These are phyloP conservation scores for Orthosia cruda DNA, from an alignment of 2,888 invertebrate species.

Conservation along the genomic window DNA sequence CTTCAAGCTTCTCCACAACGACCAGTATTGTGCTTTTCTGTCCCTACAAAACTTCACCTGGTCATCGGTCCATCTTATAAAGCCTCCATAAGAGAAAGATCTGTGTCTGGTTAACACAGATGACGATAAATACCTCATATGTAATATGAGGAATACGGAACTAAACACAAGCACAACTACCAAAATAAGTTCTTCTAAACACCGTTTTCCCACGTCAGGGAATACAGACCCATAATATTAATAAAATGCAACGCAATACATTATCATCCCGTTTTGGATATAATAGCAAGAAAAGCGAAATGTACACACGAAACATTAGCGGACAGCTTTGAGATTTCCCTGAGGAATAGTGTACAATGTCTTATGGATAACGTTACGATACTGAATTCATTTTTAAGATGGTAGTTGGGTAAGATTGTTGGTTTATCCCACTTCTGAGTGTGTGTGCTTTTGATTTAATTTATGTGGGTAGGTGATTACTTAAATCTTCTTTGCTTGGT, in stretches of 20 bases:
- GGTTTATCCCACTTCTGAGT: not conserved
- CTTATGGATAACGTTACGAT: slow-evolving; percentile 8
- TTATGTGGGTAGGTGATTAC: not conserved
- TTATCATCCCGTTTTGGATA: slow-evolving; percentile 29
- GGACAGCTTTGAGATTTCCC: slow-evolving; percentile 60
- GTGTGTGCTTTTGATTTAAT: not conserved
- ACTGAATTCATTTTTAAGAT: slow-evolving; percentile 49
- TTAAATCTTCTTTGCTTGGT: not conserved
- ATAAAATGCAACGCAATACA: slow-evolving; percentile 14
- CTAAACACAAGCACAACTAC: too few relatives aligned
- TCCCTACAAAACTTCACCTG: too few relatives aligned
- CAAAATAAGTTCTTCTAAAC: not conserved
- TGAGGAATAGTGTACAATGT: slow-evolving; percentile 40
- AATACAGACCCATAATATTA: not conserved
- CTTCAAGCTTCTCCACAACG: too few relatives aligned
- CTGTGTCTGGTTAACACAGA: too few relatives aligned
- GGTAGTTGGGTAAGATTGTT: slow-evolving; percentile 20
- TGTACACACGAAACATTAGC: slow-evolving; percentile 39
- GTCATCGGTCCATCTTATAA: not conserved
- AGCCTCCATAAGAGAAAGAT: too few relatives aligned
- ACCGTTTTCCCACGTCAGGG: too few relatives aligned
- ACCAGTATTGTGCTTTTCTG: too few relatives aligned
- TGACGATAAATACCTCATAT: too few relatives aligned
- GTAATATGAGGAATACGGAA: too few relatives aligned
- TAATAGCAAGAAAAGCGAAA: slow-evolving; percentile 20